These are phyloP conservation scores for Entelurus aequoreus DNA, from an alignment of 2,113 vertebrate species.

Conservation along the genomic window DNA sequence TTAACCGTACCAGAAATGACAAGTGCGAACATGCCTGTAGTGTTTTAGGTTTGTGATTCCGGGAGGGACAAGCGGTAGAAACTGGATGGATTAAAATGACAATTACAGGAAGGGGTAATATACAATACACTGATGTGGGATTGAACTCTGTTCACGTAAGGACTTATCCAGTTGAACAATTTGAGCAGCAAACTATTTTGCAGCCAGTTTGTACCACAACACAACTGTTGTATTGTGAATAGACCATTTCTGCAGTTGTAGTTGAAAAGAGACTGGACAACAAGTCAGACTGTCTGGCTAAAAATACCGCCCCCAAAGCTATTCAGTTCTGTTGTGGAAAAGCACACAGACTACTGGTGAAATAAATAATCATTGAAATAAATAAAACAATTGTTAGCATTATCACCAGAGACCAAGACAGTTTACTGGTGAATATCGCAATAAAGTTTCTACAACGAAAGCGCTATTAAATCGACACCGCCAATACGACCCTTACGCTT, in stretches of 20 bases:
- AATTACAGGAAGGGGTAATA: no score
- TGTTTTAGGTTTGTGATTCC: no score
- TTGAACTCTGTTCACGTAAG: not conserved
- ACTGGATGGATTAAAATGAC: no score
- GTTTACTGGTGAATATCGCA: conserved; percentile 15
- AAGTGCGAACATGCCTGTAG: no score
- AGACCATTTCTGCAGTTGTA: conserved; percentile 3
- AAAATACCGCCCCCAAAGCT: not conserved
- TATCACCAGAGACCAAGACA: conserved; percentile 20
- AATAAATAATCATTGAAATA: conserved; percentile 18
- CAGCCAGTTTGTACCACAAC: not conserved
- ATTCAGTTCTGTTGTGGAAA: not conserved
- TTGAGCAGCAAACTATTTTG: not conserved
- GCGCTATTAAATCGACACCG: conserved; percentile 7
- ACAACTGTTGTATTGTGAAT: conserved; percentile 1
- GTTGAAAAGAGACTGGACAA: conserved; percentile 6
- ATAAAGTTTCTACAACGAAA: conserved; percentile 53
- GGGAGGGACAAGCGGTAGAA: no score
- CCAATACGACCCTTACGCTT: no score
- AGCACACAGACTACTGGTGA: conserved; percentile 1
- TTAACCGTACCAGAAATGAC: no score
- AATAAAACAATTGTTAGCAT: conserved; percentile 1
- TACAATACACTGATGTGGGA: not conserved
- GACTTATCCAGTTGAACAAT: not conserved
- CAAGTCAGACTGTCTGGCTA: conserved; percentile 7